Evolutionary conservation across 2,797 vertebrate species (phyloP).

Genomic region (Lepilemur ruficaudatus): DNA sequence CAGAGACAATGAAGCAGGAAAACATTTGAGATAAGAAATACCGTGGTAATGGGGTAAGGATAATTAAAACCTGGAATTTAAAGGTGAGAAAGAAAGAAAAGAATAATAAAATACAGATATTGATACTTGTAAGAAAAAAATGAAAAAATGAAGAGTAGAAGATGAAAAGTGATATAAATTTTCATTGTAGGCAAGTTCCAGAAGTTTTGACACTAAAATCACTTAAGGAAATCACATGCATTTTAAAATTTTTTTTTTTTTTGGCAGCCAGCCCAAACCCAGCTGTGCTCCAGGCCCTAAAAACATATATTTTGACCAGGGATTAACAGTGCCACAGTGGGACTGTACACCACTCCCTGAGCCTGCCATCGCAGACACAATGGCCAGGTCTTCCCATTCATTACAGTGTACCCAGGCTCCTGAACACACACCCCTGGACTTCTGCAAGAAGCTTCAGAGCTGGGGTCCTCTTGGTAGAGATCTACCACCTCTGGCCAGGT

Average conservation of each 20-base stretch:
- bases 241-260: neutral
- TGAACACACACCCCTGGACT: neutral
- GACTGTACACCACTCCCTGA: neutral
- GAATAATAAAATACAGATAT: neutral
- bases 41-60: neutral
- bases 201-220: neutral
- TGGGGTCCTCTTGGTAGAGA: neutral
- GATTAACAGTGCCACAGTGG: neutral
- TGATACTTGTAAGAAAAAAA: neutral
- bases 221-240: neutral
- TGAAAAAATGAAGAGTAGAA: neutral
- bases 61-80: constrained; percentile 25
- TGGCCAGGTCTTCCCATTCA: neutral
- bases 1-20: neutral
- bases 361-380: neutral
- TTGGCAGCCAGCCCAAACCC: too few relatives aligned
- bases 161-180: neutral
- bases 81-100: constrained; percentile 4
- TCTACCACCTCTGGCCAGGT: neutral
- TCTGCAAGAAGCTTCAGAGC: neutral
- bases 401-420: neutral
- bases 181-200: neutral
- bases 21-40: neutral
- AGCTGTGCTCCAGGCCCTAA: too few relatives aligned
- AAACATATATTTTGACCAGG: neutral